These are phyloP conservation scores for Adineta ricciae DNA, from an alignment of 2,888 invertebrate genomes.

Conservation along the genomic window DNA sequence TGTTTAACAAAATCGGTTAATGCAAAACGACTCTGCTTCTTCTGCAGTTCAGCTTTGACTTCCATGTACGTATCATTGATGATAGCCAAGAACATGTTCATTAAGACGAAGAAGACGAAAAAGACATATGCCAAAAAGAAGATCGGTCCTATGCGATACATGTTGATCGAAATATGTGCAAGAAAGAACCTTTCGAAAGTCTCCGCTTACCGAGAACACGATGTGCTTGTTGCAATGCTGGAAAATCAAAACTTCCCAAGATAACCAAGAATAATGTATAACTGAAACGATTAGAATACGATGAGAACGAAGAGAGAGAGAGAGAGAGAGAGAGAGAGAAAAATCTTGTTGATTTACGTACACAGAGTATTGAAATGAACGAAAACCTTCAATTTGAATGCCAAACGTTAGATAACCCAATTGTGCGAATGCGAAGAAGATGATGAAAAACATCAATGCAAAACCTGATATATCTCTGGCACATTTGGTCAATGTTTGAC, in stretches of 20 bases:
- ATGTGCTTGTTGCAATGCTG: conserved; percentile 57
- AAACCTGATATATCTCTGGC: conserved; percentile 60
- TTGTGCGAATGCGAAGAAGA: conserved; percentile 62
- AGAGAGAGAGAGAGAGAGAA: no score
- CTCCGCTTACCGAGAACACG: conserved; percentile 47
- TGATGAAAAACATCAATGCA: conserved; percentile 61
- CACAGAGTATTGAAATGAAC: conserved; percentile 56
- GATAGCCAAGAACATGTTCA: conserved; percentile 66
- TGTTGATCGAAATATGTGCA: no score
- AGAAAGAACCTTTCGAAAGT: no score
- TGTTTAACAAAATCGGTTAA: conserved; percentile 53
- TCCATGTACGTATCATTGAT: conserved; percentile 63
- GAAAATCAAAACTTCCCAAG: conserved; percentile 62
- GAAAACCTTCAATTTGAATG: conserved; percentile 57
- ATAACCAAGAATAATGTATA: conserved; percentile 61
- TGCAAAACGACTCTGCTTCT: conserved; percentile 51
- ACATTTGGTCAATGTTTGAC: conserved; percentile 59
- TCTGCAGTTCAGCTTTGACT: conserved; percentile 58
- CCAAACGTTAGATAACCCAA: conserved; percentile 62
- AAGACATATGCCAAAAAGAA: conserved; percentile 63
- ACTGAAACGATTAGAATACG: conserved; percentile 18
- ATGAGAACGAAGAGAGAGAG: no score
- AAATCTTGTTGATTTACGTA: conserved; percentile 36
- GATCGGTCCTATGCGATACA: conserved; percentile 59
- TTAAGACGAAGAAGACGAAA: conserved; percentile 61